A percentile compares a stretch with the other conserved stretches of the same genome.
These are phyloP conservation scores for Zosterops borbonicus DNA, from an alignment of 2,113 vertebrate genomes.

Conservation along the genomic window DNA sequence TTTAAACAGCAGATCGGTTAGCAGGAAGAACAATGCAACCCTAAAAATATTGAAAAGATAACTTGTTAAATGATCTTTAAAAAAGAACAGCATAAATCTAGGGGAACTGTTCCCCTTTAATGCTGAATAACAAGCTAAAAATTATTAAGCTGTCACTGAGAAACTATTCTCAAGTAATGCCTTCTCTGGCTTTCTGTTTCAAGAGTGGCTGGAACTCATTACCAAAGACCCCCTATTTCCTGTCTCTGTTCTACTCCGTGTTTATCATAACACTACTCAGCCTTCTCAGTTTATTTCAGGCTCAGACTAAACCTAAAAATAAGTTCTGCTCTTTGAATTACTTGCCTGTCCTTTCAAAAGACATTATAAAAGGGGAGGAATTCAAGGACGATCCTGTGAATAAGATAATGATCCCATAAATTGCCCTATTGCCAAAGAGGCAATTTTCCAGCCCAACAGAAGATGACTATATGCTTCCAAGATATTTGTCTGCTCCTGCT, in stretches of 20 bases:
- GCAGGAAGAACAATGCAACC: conserved; percentile 66
- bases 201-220: conserved; percentile 84
- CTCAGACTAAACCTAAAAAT: conserved; percentile 77
- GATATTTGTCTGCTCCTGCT: neutral
- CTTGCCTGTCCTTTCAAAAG: conserved; percentile 67
- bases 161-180: conserved; percentile 77
- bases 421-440: neutral
- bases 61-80: conserved; percentile 73
- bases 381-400: neutral
- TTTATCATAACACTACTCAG: conserved; percentile 71
- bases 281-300: conserved; percentile 75
- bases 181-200: conserved; percentile 73
- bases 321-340: conserved; percentile 67
- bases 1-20: conserved; percentile 67
- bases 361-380: conserved; percentile 16
- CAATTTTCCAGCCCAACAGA: neutral
- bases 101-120: conserved; percentile 65
- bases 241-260: conserved; percentile 72
- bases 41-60: conserved; percentile 69
- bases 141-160: conserved; percentile 79
- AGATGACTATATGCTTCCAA: conserved; percentile 3
- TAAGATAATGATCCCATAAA: conserved; percentile 28
- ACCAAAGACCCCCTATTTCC: conserved; percentile 81
- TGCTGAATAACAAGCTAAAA: conserved; percentile 68
- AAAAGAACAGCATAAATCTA: conserved; percentile 57